Evolutionary conservation across 2,113 vertebrate genomes (phyloP).

Genomic region (Cettia cetti): DNA sequence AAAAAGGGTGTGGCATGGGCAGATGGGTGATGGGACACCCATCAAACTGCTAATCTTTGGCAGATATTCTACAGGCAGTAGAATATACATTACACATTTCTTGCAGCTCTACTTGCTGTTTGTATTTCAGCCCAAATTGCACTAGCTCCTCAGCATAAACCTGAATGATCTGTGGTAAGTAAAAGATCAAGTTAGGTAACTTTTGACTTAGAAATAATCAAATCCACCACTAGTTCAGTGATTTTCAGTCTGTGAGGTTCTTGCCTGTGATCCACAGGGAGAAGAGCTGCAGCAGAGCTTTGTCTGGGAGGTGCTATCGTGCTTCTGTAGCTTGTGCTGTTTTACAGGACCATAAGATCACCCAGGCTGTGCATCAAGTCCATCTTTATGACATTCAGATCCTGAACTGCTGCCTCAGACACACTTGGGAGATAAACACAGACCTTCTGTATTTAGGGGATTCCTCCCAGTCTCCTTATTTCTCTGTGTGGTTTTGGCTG

Average conservation of each 20-base stretch:
- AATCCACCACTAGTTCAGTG: not conserved
- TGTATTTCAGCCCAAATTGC: not conserved
- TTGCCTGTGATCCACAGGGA: not conserved
- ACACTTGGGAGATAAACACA: not conserved
- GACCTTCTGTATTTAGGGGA: not conserved
- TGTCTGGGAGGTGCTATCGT: not conserved
- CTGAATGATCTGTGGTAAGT: not conserved
- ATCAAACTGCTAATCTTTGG: not conserved
- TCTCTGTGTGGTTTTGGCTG: not conserved
- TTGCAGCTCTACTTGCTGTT: not conserved
- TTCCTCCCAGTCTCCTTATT: not conserved
- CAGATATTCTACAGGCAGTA: not conserved
- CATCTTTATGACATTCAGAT: not conserved
- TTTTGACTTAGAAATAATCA: not conserved
- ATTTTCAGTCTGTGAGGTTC: not conserved
- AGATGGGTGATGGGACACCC: not conserved
- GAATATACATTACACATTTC: not conserved
- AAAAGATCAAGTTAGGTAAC: not conserved
- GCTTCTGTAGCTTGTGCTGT: not conserved
- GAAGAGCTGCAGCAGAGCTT: not conserved
- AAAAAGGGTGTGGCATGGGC: not conserved
- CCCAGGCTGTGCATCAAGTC: not conserved
- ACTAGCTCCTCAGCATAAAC: not conserved
- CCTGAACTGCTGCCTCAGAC: not conserved
- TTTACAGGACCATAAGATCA: not conserved